Evolutionary conservation across 2,113 vertebrate species (phyloP), one percentile per base, ranked within the genome.

Genomic region (Talpa occidentalis): DNA sequence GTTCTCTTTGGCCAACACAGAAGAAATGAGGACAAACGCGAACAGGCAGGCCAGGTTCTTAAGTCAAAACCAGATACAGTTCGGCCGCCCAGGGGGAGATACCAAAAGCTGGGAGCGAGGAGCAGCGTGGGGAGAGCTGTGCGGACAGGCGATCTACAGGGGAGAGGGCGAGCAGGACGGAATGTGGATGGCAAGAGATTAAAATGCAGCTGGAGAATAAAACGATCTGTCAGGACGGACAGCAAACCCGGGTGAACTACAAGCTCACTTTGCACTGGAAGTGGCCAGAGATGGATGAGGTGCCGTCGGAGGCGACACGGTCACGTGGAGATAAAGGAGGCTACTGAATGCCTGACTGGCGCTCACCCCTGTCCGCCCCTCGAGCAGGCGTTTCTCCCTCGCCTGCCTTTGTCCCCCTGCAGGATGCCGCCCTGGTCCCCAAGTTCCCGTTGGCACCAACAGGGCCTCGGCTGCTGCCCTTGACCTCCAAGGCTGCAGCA

Each of bases 121-220:
- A 7, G 26, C 44, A 17, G 10, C 8, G 1, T 5, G 66, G 44
- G 8, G n/a, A n/a, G 24, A 28, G 21, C 26, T 44, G 0, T 15
- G 10, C 73, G 35, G 35, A 74, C n/a, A 60, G 67, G 15, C 0
- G 1, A 54, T 1, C 67, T 26, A n/a, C 10, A 28, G 9, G 30
- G 28, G 1, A 24, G 16, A 26, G 28, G 32, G 14, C 10, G 42
- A 40, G 5, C 35, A 0, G 14, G 14, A n/a, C 0, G 1, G 9
- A 17, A 69, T 11, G 42, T 10, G 4, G 30, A 35, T 19, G 11
- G 17, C 1, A 5, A 3, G 35, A 6, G 47, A 32, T 5, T 16
- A 40, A 35, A 40, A 42, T 74, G 42, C 35, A 52, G 24, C 77
- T 19, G 49, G 49, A 6, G 17, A 9, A 44, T 2, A 6, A 17